Evolutionary conservation across 2,113 vertebrate species (phyloP), one percentile per base, ranked within the genome.

Genomic region (Dolichotis patagonum): DNA sequence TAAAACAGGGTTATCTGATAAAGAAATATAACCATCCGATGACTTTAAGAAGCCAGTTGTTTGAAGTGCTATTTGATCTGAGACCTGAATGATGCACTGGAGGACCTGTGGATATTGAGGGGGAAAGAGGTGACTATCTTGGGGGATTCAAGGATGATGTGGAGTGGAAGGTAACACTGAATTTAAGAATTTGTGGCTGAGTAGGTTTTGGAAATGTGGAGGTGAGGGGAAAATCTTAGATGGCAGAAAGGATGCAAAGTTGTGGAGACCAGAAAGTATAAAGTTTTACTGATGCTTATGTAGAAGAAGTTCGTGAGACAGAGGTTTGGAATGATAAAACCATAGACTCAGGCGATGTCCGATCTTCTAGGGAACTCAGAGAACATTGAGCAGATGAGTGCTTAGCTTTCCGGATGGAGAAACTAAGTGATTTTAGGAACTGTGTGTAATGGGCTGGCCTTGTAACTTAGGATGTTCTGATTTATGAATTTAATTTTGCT

Each of bases 401-500:
- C 26, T 73, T 75, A 69, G 81, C 85, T 83, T 95, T 92, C 35
- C 38, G 71, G 38, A 30, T 95, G 43, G 82, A 95, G 58, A 96
- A 97, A 85, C 7, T 32, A 92, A 85, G 73, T 88, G 71, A 88
- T 85, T 85, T 71, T 54, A 62, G 38, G 54, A n/a, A 24, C 41
- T 35, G 17, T 73, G 20, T 88, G 30, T 80, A 62, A 54, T 84
- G 75, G 54, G 56, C 77, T 86, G 26, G 84, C 58, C 58, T 65
- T 96, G 38, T 73, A 94, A 88, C 56, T 90, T 83, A 85, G 52
- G 10, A 35, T 80, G 24, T 91, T 94, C 58, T 91, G 73, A 71
- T 88, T 96, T 92, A 86, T 54, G 58, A 93, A 65, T 56, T 84
- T 46, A 82, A 81, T 95, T 97, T 88, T 96, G 54, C n/a, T 73